Evolutionary conservation across 1,140 invertebrate genomes (phyloP).

Genomic region (Harpegnathos saltator): DNA sequence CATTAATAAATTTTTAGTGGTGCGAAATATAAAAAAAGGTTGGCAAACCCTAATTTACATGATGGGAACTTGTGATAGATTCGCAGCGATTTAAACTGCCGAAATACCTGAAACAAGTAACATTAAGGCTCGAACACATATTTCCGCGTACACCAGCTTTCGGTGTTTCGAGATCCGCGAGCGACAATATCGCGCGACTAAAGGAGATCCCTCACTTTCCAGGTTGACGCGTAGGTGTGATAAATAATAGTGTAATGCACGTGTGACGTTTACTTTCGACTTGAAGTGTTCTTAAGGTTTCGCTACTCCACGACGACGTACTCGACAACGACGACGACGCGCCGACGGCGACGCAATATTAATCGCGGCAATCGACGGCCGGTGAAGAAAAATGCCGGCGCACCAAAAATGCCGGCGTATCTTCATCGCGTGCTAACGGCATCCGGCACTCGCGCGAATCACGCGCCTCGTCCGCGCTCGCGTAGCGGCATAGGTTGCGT

Average conservation of each 20-base stretch:
- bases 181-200: too few relatives aligned
- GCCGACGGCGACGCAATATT: constrained; percentile 34
- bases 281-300: constrained; percentile 6
- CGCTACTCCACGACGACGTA: not conserved
- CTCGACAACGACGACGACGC: not conserved
- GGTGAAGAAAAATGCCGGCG: not conserved
- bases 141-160: too few relatives aligned
- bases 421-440: constrained; percentile 32
- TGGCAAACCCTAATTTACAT: too few relatives aligned
- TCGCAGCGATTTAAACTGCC: too few relatives aligned
- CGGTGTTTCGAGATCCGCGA: too few relatives aligned
- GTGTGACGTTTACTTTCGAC: not conserved
- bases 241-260: not conserved
- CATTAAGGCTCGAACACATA: too few relatives aligned
- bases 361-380: constrained; percentile 17
- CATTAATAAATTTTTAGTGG: too few relatives aligned
- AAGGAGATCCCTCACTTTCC: not conserved
- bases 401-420: constrained; percentile 32
- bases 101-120: too few relatives aligned
- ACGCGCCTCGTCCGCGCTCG: not conserved
- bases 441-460: constrained; percentile 42
- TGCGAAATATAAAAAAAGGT: too few relatives aligned
- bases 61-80: too few relatives aligned
- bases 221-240: not conserved
- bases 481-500: constrained; percentile 16